A percentile compares a stretch with the other conserved stretches of the same genome.
Evolutionary conservation across 2,113 vertebrate species (phyloP).

Genomic region (Irena cyanogastra): DNA sequence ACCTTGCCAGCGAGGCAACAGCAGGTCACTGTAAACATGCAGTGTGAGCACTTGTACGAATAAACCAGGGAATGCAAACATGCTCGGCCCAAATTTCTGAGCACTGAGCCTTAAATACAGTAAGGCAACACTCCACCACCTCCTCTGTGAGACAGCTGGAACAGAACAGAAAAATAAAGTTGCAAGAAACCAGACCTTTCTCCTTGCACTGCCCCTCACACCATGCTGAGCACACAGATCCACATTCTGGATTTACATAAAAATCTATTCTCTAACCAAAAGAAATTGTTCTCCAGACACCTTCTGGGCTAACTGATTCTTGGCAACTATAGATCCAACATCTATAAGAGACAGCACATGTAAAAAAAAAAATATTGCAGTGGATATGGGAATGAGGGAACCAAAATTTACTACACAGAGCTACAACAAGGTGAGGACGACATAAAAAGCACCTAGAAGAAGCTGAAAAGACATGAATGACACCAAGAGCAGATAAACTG

Average conservation of each 20-base stretch:
- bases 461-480: neutral
- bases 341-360: neutral
- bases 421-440: neutral
- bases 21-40: neutral
- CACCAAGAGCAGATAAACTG: neutral
- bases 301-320: neutral
- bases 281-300: neutral
- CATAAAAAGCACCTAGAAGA: neutral
- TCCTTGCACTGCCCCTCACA: neutral
- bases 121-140: neutral
- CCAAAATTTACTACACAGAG: neutral
- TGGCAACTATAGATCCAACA: neutral
- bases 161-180: neutral
- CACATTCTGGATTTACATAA: neutral
- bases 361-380: neutral
- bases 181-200: neutral
- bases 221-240: fast-evolving
- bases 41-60: neutral
- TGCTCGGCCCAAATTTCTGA: neutral
- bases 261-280: neutral
- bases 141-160: neutral
- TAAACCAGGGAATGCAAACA: conserved; percentile 4
- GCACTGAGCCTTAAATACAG: neutral
- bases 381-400: fast-evolving
- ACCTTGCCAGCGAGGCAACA: neutral